These are phyloP conservation scores for Perizoma affinitatum DNA, from an alignment of 2,888 invertebrate species.

Conservation along the genomic window DNA sequence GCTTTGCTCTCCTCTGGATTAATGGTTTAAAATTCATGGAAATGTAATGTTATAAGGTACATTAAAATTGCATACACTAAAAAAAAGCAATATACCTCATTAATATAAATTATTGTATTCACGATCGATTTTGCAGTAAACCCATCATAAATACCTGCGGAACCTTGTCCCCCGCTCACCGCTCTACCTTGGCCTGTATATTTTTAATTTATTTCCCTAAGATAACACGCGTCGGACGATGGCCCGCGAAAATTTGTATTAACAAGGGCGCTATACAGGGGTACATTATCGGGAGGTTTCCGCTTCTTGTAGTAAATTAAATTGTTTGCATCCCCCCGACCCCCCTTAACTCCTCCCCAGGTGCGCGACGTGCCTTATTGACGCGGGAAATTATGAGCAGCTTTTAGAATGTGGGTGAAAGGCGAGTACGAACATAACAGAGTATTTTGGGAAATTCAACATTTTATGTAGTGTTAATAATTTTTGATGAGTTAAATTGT, in stretches of 20 bases:
- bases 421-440: constrained; percentile 18
- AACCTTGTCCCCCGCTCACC: constrained; percentile 20
- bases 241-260: constrained; percentile 67
- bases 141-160: constrained; percentile 1
- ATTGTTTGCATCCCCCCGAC: constrained; percentile 62
- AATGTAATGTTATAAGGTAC: too few species aligned
- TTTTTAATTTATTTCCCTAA: constrained; percentile 50
- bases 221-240: constrained; percentile 44
- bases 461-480: not conserved
- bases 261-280: constrained; percentile 62
- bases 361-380: constrained; percentile 41
- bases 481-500: not conserved
- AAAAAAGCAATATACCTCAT: too few species aligned
- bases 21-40: too few species aligned
- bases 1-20: too few species aligned
- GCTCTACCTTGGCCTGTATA: constrained; percentile 35
- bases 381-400: constrained; percentile 30
- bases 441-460: not conserved
- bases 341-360: constrained; percentile 35
- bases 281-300: constrained; percentile 58
- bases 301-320: constrained; percentile 71
- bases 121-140: not conserved
- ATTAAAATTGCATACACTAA: too few species aligned
- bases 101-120: too few species aligned
- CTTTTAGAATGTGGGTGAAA: constrained; percentile 29